Evolutionary conservation across 2,797 vertebrate genomes (phyloP).

Genomic region (Melanotaenia maccullochi): DNA sequence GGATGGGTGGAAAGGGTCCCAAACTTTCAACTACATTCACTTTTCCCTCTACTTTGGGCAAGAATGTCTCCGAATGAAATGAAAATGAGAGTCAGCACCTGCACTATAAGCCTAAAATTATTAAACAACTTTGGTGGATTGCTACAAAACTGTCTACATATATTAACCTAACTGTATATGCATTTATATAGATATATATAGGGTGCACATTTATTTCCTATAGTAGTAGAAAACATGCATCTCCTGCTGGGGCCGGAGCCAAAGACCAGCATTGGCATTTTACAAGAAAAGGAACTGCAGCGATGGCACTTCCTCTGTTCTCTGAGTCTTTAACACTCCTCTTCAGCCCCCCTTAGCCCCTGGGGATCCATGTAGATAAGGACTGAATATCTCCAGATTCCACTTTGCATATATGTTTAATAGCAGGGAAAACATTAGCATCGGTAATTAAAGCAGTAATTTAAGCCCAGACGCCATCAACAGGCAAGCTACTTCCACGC

Average conservation of each 20-base stretch:
- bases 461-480: slow-evolving; percentile 78
- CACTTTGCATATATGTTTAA: slow-evolving; percentile 85
- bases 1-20: too few relatives aligned
- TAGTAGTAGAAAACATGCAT: slow-evolving; percentile 46
- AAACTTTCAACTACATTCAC: too few relatives aligned
- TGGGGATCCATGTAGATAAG: slow-evolving; percentile 77
- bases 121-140: not conserved
- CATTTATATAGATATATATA: too few relatives aligned
- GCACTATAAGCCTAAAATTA: not conserved
- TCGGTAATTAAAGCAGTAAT: slow-evolving; percentile 85
- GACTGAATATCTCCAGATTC: slow-evolving; percentile 80
- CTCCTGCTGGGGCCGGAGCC: slow-evolving; percentile 56
- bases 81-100: too few relatives aligned
- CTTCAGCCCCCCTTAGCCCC: slow-evolving; percentile 47
- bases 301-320: slow-evolving; percentile 66
- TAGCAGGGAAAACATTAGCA: slow-evolving; percentile 83
- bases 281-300: slow-evolving; percentile 65
- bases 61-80: slow-evolving; percentile 1
- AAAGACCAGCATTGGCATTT: slow-evolving; percentile 67
- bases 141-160: not conserved
- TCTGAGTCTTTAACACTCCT: slow-evolving; percentile 45
- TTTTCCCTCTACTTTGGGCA: not conserved
- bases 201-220: slow-evolving; percentile 34
- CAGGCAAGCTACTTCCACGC: slow-evolving; percentile 71
- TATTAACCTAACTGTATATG: too few relatives aligned